Conservation (phyloP, 2,888 invertebrate species). For the Polydrusus cervinus region DNA sequence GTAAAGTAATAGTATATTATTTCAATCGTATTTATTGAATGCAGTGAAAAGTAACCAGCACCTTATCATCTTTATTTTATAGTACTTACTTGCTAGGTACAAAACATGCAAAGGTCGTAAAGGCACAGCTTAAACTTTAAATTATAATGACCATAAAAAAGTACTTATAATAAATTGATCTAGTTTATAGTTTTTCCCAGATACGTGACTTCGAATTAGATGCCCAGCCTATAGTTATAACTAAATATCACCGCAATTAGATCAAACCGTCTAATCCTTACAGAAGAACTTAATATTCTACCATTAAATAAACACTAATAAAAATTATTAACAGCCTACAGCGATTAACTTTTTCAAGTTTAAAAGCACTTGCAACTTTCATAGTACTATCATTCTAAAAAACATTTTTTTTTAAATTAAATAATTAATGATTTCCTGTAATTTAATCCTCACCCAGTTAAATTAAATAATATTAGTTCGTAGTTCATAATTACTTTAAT, state of each 20-base stretch:
- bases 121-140: constrained; percentile 11
- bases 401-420: no score
- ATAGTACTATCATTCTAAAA: no score
- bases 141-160: constrained; percentile 7
- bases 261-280: not conserved
- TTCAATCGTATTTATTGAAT: no score
- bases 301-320: no score
- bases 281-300: not conserved
- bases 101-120: not conserved
- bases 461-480: not conserved
- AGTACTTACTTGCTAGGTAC: no score
- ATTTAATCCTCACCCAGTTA: not conserved
- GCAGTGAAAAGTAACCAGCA: no score
- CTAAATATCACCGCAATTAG: constrained; percentile 6
- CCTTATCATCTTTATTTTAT: no score
- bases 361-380: no score
- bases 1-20: no score
- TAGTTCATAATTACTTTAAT: constrained; percentile 6
- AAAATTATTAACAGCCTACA: no score
- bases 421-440: not conserved
- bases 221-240: not conserved
- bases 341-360: no score
- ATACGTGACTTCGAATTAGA: constrained; percentile 11
- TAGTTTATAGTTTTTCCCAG: constrained; percentile 8
- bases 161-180: constrained; percentile 15